Evolutionary conservation across 2,888 invertebrate genomes (phyloP).

Genomic region (Hedya salicella): DNA sequence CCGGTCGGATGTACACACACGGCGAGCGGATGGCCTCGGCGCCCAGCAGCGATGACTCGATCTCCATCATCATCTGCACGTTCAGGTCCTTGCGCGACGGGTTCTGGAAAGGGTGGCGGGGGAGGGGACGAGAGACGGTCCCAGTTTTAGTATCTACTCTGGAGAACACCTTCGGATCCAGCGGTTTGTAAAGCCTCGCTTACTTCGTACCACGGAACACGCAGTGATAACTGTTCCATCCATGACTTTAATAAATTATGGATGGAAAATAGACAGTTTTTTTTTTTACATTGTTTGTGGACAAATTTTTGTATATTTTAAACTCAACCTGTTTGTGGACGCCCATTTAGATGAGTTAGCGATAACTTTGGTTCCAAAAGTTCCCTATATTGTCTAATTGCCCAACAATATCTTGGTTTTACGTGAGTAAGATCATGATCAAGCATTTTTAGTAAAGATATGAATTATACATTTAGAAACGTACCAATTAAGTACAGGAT

Average conservation of each 20-base stretch:
- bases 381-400: neutral
- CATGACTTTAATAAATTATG: too few species aligned
- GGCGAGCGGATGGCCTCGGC: slow-evolving; percentile 93
- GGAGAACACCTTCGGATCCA: neutral
- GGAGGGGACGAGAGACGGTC: slow-evolving; percentile 28
- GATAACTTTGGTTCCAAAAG: neutral
- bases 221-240: too few species aligned
- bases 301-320: neutral
- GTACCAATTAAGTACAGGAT: too few species aligned
- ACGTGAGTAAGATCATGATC: too few species aligned
- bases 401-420: too few species aligned
- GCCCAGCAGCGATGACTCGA: slow-evolving; percentile 92
- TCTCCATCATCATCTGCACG: slow-evolving; percentile 96
- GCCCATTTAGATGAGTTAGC: neutral
- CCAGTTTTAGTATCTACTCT: slow-evolving; percentile 7
- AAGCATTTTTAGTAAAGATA: too few species aligned
- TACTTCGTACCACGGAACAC: too few species aligned
- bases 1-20: slow-evolving; percentile 91
- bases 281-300: too few species aligned
- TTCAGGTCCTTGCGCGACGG: slow-evolving; percentile 96
- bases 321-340: too few species aligned
- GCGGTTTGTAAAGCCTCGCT: neutral
- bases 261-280: too few species aligned
- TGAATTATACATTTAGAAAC: too few species aligned
- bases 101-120: slow-evolving; percentile 86